A percentile compares a stretch with the other conserved stretches of the same genome.
Conservation (phyloP, 2,113 vertebrate species). For the Burhinus oedicnemus region DNA sequence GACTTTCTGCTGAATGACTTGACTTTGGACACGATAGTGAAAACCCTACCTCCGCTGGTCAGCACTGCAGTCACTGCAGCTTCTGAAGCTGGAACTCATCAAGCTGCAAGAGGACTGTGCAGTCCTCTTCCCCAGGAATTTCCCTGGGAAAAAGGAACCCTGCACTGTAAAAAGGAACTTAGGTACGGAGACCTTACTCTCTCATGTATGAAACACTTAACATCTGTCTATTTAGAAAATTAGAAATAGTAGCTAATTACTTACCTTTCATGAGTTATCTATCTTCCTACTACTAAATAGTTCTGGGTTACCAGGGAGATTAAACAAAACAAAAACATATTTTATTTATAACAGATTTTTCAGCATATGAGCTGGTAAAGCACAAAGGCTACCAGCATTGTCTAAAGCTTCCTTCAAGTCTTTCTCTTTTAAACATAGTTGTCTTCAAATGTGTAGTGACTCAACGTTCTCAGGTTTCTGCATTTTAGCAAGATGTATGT, state of each 20-base stretch:
- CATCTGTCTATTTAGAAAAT: background rate
- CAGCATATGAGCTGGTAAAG: background rate
- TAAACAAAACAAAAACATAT: background rate
- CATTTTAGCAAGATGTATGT: background rate
- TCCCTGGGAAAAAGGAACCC: background rate
- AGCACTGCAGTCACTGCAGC: background rate
- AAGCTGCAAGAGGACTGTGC: rapidly evolving
- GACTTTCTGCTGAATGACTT: background rate
- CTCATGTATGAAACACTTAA: background rate
- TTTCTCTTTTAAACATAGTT: background rate
- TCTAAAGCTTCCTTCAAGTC: background rate
- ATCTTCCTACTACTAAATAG: background rate
- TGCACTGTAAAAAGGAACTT: background rate
- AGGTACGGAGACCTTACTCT: background rate
- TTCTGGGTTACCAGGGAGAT: background rate
- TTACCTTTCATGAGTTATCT: background rate
- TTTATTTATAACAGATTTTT: background rate
- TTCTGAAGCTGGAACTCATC: background rate
- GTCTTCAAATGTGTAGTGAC: background rate
- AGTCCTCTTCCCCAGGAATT: background rate
- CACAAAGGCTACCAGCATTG: background rate
- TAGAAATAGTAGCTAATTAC: background rate
- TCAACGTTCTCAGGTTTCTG: background rate
- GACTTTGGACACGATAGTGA: background rate
- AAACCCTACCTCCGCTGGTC: background rate